A percentile compares a stretch with the other conserved stretches of the same genome.
Conservation (phyloP, 2,888 invertebrate species). For the Blastobasis adustella region DNA sequence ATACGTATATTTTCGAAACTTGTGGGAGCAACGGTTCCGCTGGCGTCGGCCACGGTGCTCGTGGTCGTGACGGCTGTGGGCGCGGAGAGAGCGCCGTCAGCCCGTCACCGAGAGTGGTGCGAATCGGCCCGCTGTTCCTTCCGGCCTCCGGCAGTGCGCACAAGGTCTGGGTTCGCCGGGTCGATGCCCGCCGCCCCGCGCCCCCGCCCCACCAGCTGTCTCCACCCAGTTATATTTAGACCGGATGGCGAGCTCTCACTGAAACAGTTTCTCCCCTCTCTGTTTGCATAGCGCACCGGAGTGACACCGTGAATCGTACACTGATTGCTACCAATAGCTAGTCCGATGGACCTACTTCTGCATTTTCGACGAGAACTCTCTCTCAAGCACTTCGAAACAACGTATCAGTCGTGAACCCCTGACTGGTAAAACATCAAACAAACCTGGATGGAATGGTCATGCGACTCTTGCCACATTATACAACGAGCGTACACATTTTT, state of each 20-base stretch:
- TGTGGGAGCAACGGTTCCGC: not conserved
- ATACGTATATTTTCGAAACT: not conserved
- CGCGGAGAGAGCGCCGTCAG: too few species aligned
- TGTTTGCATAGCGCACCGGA: slow-evolving; percentile 50
- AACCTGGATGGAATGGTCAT: too few species aligned
- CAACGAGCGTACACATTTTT: too few species aligned
- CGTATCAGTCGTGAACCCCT: too few species aligned
- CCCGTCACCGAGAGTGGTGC: slow-evolving; percentile 27
- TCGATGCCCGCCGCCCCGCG: slow-evolving; percentile 42
- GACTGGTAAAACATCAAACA: too few species aligned
- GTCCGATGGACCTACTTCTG: too few species aligned
- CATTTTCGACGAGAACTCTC: too few species aligned
- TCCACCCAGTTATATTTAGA: slow-evolving; percentile 62
- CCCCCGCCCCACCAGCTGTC: slow-evolving; percentile 42
- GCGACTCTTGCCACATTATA: too few species aligned
- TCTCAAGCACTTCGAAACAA: too few species aligned
- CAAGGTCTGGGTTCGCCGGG: slow-evolving; percentile 63
- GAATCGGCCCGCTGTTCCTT: slow-evolving; percentile 36
- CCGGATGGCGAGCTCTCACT: slow-evolving; percentile 58
- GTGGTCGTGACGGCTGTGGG: too few species aligned
- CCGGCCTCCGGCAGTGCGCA: slow-evolving; percentile 34
- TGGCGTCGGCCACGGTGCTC: not conserved
- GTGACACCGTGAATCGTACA: slow-evolving; percentile 34
- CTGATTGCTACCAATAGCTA: slow-evolving; percentile 11
- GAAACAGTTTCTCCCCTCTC: slow-evolving; percentile 60